A percentile compares a stretch with the other conserved stretches of the same genome.
Conservation (phyloP, 2,113 vertebrate species). For the Rhagologus leucostigma region DNA sequence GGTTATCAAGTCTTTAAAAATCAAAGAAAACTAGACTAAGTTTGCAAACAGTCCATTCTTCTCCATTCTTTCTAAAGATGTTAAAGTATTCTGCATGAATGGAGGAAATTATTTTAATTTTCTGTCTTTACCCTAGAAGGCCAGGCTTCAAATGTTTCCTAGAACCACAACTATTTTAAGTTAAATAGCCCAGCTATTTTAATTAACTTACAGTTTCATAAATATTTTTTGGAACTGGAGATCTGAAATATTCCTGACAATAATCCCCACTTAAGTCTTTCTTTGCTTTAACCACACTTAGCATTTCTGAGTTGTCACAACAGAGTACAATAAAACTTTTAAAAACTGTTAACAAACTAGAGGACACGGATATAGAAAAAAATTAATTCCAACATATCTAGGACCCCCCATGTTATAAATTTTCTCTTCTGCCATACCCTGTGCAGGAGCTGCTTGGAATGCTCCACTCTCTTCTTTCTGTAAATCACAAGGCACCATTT, state of each 20-base stretch:
- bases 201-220: background rate
- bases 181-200: background rate
- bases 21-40: background rate
- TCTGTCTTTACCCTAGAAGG: constrained; percentile 29
- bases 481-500: background rate
- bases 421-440: background rate
- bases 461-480: background rate
- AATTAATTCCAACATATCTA: background rate
- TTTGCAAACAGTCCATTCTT: background rate
- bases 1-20: background rate
- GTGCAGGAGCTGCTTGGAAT: background rate
- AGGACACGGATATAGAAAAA: background rate
- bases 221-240: background rate
- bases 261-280: background rate
- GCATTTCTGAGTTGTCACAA: background rate
- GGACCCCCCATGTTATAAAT: background rate
- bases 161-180: background rate
- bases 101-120: background rate
- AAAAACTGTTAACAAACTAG: background rate
- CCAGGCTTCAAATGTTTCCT: background rate
- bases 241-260: background rate
- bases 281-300: background rate
- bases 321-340: background rate
- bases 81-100: background rate
- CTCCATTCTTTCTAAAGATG: background rate